These are phyloP conservation scores for Xylota segnis DNA, from an alignment of 2,888 invertebrate species.

Conservation along the genomic window DNA sequence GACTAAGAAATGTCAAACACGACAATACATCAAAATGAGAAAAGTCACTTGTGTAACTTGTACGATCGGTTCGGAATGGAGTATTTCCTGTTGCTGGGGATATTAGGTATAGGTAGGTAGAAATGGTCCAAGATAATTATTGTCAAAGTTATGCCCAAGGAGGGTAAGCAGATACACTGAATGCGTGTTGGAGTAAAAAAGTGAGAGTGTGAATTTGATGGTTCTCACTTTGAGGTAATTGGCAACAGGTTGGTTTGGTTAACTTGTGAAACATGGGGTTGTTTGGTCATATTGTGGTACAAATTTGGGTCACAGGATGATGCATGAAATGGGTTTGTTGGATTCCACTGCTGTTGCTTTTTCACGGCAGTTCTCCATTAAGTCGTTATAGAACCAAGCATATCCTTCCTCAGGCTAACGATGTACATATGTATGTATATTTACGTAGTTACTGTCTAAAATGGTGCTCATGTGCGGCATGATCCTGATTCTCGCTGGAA, in stretches of 20 bases:
- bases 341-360: too few relatives aligned
- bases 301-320: too few relatives aligned
- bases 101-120: constrained; percentile 49
- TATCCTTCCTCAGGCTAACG: too few relatives aligned
- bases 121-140: constrained; percentile 52
- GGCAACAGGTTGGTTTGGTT: neutral
- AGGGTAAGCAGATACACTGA: constrained; percentile 24
- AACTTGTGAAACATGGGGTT: neutral
- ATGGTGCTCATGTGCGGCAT: too few relatives aligned
- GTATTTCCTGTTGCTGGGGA: constrained; percentile 47
- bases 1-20: constrained; percentile 72
- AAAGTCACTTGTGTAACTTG: constrained; percentile 66
- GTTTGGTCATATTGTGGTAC: too few relatives aligned
- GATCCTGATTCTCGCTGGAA: too few relatives aligned
- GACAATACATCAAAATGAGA: constrained; percentile 64
- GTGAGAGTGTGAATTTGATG: neutral
- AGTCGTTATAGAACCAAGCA: too few relatives aligned
- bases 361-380: too few relatives aligned
- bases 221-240: neutral
- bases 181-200: neutral
- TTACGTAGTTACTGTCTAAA: too few relatives aligned
- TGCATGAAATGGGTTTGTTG: too few relatives aligned
- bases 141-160: constrained; percentile 39
- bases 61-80: constrained; percentile 36
- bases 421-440: too few relatives aligned